Evolutionary conservation across 37 sponge, comb jelly and placozoan genomes (phyloP).

Genomic region (Cliona cf. orientalis): DNA sequence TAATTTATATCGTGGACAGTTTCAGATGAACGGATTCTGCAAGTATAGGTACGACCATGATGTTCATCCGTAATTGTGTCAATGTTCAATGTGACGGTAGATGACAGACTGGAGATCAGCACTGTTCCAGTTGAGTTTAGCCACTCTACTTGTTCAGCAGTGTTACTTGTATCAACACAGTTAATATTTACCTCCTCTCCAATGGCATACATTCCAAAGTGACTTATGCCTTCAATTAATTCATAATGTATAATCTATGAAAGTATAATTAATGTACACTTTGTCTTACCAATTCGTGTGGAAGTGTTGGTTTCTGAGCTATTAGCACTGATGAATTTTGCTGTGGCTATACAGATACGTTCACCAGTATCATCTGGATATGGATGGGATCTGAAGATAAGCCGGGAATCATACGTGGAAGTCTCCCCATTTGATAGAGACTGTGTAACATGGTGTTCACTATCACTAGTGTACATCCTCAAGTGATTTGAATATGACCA

Average conservation of each 20-base stretch:
- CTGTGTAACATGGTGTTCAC: constrained; percentile 3
- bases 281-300: too few relatives aligned
- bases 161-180: constrained; percentile 4
- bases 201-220: constrained; percentile 4
- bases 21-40: neutral
- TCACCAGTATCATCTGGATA: neutral
- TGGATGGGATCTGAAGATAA: neutral
- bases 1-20: neutral
- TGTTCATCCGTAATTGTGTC: neutral
- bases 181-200: constrained; percentile 6
- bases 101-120: neutral
- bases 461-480: constrained; percentile 2
- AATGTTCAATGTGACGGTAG: constrained; percentile 3
- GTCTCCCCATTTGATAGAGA: neutral
- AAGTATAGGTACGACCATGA: neutral
- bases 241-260: neutral
- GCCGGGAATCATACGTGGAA: neutral
- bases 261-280: too few relatives aligned
- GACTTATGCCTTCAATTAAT: constrained; percentile 4
- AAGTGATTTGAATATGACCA: neutral
- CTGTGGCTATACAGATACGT: neutral
- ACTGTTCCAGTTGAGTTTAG: constrained; percentile 6
- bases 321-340: constrained; percentile 9
- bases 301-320: constrained; percentile 29
- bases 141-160: constrained; percentile 1